phyloP scores from a whole-genome alignment of 1,140 invertebrate species.

The Macrobrachium nipponense region DNA sequence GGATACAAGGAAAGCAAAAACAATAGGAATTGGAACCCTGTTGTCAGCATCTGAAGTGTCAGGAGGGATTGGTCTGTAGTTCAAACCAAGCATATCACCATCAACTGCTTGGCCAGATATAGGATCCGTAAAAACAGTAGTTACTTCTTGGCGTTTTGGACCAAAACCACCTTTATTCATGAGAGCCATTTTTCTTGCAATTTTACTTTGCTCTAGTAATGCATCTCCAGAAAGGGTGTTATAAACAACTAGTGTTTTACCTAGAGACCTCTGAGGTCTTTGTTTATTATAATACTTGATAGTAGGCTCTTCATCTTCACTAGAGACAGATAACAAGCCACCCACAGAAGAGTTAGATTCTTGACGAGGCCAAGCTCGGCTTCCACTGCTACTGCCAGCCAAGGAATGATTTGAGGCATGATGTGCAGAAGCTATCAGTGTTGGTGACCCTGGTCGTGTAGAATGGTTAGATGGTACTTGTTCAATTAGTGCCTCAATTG shows the following conservation, averaged over 20 bases:
- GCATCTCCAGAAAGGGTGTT: constrained; percentile 63
- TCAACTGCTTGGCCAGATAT: constrained; percentile 60
- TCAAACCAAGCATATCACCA: constrained; percentile 61
- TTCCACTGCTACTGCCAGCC: constrained; percentile 21
- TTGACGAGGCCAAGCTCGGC: constrained; percentile 27
- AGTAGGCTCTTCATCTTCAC: constrained; percentile 12
- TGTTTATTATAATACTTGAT: background rate
- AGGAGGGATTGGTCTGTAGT: constrained; percentile 62
- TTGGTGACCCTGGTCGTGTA: constrained; percentile 38
- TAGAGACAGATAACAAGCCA: constrained; percentile 21
- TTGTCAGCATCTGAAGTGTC: constrained; percentile 56
- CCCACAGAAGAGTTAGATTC: constrained; percentile 17
- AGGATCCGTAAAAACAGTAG: constrained; percentile 61
- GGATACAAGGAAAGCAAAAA: constrained; percentile 42
- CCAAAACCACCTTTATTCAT: constrained; percentile 48
- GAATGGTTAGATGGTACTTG: constrained; percentile 28
- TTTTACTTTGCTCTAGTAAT: constrained; percentile 60
- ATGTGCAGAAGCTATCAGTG: constrained; percentile 45
- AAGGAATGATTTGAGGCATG: constrained; percentile 48
- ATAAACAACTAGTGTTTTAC: constrained; percentile 63
- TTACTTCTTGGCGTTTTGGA: constrained; percentile 36
- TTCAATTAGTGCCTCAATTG: constrained; percentile 21
- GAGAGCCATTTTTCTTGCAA: constrained; percentile 58
- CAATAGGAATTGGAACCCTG: constrained; percentile 46
- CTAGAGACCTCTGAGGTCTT: constrained; percentile 41